These are phyloP conservation scores for Paracentrotus lividus DNA, from an alignment of 53 echinoderm and acorn worm genomes.

Conservation along the genomic window DNA sequence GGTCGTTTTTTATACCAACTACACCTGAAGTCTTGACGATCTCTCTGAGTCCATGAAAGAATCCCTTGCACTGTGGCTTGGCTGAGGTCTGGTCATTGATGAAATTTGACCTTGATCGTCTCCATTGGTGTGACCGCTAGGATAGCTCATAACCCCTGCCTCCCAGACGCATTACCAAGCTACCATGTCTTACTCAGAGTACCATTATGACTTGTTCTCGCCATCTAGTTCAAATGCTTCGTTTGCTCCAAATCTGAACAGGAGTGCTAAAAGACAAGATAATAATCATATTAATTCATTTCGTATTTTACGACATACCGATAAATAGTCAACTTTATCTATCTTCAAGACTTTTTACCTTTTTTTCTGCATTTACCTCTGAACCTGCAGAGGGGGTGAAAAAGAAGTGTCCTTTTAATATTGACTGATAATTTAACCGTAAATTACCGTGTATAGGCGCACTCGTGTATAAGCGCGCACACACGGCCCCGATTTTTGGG, in stretches of 20 bases:
- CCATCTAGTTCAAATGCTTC: conserved; percentile 95
- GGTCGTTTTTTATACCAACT: neutral
- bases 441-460: too few relatives aligned
- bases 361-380: neutral
- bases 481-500: too few relatives aligned
- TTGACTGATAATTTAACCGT: too few relatives aligned
- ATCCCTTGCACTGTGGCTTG: conserved; percentile 93
- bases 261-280: neutral
- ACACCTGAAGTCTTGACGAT: conserved; percentile 91
- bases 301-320: neutral
- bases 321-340: too few relatives aligned
- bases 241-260: conserved; percentile 93
- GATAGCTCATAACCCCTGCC: conserved; percentile 98
- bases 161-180: conserved; percentile 93
- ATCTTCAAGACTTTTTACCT: neutral
- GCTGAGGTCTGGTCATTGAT: conserved; percentile 97
- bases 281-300: neutral
- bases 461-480: too few relatives aligned
- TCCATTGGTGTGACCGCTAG: conserved; percentile 99
- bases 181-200: conserved; percentile 89
- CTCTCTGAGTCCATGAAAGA: conserved; percentile 88
- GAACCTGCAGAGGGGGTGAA: neutral
- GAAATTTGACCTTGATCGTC: conserved; percentile 97
- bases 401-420: too few relatives aligned
- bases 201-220: conserved; percentile 82